Conservation (phyloP, 2,888 invertebrate species). For the Pandemis heparana region DNA sequence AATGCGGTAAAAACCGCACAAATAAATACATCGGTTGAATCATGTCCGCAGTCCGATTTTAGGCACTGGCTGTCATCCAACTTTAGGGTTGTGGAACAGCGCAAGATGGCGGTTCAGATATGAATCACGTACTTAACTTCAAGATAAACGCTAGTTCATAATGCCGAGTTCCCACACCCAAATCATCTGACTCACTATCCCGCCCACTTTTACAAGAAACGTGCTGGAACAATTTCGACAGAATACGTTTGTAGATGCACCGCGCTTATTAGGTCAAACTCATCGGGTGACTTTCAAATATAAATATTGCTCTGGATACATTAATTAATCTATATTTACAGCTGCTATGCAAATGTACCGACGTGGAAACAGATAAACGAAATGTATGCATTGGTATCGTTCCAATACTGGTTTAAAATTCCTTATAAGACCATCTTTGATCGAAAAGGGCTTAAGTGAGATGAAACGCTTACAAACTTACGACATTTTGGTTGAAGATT, state of each 20-base stretch:
- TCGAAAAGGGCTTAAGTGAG: constrained; percentile 25
- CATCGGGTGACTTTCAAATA: constrained; percentile 46
- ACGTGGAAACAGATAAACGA: constrained; percentile 34
- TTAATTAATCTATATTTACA: constrained; percentile 35
- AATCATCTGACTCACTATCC: constrained; percentile 75
- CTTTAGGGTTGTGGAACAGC: constrained; percentile 62
- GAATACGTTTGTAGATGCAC: constrained; percentile 57
- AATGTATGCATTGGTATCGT: constrained; percentile 30
- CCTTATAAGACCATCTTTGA: constrained; percentile 25
- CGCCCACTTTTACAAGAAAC: constrained; percentile 75
- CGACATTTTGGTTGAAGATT: constrained; percentile 17
- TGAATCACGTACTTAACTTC: constrained; percentile 64
- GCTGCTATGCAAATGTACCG: constrained; percentile 40
- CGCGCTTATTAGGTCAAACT: constrained; percentile 57
- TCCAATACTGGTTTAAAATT: constrained; percentile 36
- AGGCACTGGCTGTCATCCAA: constrained; percentile 77
- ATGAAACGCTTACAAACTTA: constrained; percentile 4
- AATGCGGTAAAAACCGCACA: constrained; percentile 64
- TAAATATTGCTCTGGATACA: constrained; percentile 39
- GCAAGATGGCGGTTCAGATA: constrained; percentile 67
- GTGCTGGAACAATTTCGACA: constrained; percentile 65
- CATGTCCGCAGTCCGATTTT: constrained; percentile 71
- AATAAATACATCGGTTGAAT: constrained; percentile 67
- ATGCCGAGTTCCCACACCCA: constrained; percentile 73
- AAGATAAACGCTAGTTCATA: constrained; percentile 65